A percentile compares a stretch with the other conserved stretches of the same genome.
Evolutionary conservation across 1,140 invertebrate genomes (phyloP).

Genomic region (Macrosteles quadrilineatus): DNA sequence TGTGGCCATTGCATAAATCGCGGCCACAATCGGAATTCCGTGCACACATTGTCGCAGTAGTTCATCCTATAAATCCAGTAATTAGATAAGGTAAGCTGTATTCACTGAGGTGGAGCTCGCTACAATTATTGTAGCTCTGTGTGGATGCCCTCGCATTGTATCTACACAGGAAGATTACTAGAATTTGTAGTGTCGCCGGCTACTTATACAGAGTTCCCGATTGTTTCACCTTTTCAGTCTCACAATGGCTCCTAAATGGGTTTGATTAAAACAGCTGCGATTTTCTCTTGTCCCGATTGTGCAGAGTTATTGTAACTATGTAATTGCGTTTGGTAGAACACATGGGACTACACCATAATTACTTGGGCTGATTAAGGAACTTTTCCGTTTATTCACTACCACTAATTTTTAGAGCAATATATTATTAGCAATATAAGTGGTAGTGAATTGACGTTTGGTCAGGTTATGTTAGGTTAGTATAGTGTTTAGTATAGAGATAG

Average conservation of each 20-base stretch:
- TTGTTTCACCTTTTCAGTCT: neutral
- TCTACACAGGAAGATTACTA: conserved; percentile 6
- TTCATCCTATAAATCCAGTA: conserved; percentile 11
- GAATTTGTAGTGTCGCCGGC: conserved; percentile 15
- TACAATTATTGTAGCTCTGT: neutral
- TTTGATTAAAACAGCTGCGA: neutral
- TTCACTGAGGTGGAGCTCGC: neutral
- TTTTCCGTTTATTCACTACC: too few species aligned
- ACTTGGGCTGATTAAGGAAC: too few species aligned
- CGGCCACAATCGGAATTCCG: neutral
- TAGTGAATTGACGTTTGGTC: too few species aligned
- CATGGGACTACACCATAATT: too few species aligned
- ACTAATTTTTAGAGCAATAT: too few species aligned
- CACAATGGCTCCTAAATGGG: conserved; percentile 10
- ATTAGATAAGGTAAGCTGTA: conserved; percentile 8
- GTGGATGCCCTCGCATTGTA: neutral
- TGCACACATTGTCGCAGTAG: neutral
- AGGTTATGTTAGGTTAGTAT: too few species aligned
- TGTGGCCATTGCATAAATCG: conserved; percentile 11
- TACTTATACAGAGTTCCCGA: conserved; percentile 1
- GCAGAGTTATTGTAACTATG: neutral
- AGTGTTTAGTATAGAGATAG: too few species aligned
- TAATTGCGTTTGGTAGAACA: too few species aligned
- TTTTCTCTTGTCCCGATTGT: neutral
- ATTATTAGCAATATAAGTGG: too few species aligned